Conservation (phyloP, 2,888 invertebrate species). For the Lochmaea crataegi region DNA sequence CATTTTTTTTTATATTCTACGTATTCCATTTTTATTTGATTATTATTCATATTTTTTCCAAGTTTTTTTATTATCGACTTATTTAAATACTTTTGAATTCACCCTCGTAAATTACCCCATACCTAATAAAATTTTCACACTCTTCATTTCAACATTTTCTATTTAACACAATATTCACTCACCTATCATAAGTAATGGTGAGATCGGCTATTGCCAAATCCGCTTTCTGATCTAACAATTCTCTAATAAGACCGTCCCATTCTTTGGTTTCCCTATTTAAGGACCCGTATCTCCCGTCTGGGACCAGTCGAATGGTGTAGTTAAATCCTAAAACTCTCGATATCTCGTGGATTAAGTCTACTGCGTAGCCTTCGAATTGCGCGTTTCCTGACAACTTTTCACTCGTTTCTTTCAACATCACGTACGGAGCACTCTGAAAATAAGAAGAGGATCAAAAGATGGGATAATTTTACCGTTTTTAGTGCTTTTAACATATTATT, state of each 20-base stretch:
- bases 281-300: slow-evolving; percentile 88
- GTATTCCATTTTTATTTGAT: too few relatives aligned
- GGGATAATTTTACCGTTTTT: not conserved
- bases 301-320: slow-evolving; percentile 86
- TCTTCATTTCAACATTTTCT: not conserved
- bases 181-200: slow-evolving; percentile 91
- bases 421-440: slow-evolving; percentile 91
- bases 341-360: slow-evolving; percentile 94
- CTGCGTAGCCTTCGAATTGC: slow-evolving; percentile 93
- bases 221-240: slow-evolving; percentile 88
- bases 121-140: too few relatives aligned
- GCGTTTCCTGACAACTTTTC: slow-evolving; percentile 88
- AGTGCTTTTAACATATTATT: not conserved
- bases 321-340: slow-evolving; percentile 88
- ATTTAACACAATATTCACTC: not conserved
- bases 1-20: too few relatives aligned
- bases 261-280: slow-evolving; percentile 84
- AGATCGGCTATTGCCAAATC: slow-evolving; percentile 97
- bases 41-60: too few relatives aligned
- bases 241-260: slow-evolving; percentile 95
- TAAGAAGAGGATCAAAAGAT: not conserved
- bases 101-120: too few relatives aligned
- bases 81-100: too few relatives aligned
- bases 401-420: slow-evolving; percentile 91
- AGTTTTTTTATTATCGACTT: too few relatives aligned